Evolutionary conservation across 2,888 invertebrate genomes (phyloP).

Genomic region (Zele albiditarsus): DNA sequence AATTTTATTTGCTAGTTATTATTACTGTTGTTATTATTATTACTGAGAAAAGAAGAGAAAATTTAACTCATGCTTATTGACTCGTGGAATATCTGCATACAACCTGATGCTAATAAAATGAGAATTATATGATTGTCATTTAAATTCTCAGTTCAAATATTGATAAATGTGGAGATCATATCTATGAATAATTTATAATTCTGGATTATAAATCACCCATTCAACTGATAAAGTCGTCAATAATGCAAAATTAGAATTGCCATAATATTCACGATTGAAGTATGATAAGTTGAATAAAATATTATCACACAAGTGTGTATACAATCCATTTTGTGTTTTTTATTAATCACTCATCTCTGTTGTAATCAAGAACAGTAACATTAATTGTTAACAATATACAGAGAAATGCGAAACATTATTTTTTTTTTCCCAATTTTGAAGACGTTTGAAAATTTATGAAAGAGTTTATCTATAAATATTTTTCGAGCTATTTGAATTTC

Average conservation of each 20-base stretch:
- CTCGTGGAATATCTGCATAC: background rate
- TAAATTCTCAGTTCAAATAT: background rate
- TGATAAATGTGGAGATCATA: background rate
- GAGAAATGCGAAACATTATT: background rate
- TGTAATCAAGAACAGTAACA: background rate
- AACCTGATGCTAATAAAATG: background rate
- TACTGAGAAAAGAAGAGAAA: background rate
- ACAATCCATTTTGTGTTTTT: background rate
- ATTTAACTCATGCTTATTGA: background rate
- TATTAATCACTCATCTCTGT: background rate
- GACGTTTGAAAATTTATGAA: background rate
- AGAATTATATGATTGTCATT: background rate
- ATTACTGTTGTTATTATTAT: background rate
- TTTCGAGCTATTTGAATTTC: background rate
- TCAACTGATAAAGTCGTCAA: background rate
- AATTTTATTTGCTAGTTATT: background rate
- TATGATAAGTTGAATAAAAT: background rate
- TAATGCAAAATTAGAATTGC: background rate
- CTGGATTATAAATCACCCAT: background rate
- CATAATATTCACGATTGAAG: background rate
- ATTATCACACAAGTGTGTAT: background rate
- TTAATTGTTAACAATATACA: slow-evolving; percentile 1
- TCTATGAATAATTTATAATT: background rate
- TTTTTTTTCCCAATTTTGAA: background rate
- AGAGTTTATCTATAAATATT: background rate